phyloP scores from a whole-genome alignment of 2,113 vertebrate genomes.

The Microcebus tavaratra region DNA sequence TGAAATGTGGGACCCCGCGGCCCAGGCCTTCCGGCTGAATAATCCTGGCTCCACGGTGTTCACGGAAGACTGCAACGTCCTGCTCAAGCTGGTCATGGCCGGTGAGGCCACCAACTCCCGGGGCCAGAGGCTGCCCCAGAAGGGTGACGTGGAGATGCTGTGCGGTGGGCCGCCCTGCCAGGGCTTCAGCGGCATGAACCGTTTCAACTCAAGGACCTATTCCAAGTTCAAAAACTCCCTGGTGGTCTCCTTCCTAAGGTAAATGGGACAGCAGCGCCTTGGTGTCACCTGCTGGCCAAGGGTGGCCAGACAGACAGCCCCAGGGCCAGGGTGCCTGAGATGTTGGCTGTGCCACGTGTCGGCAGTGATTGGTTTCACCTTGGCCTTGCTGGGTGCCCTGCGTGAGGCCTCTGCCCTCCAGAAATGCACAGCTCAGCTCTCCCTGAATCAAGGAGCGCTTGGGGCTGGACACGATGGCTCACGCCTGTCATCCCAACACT shows the following conservation, averaged over 20 bases:
- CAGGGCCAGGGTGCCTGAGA: accelerated
- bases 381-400: not conserved
- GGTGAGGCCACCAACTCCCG: conserved; percentile 93
- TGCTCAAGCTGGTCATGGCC: conserved; percentile 96
- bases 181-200: conserved; percentile 99
- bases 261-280: not conserved
- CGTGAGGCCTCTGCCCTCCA: not conserved
- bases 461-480: no score
- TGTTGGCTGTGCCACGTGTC: accelerated
- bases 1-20: conserved; percentile 99
- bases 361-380: no score
- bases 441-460: no score
- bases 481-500: no score
- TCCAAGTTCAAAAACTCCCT: conserved; percentile 99
- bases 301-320: not conserved
- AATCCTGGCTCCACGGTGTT: conserved; percentile 95
- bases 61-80: conserved; percentile 96
- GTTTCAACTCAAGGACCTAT: conserved; percentile 98
- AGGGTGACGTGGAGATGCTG: conserved; percentile 97
- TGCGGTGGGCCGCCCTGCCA: conserved; percentile 97
- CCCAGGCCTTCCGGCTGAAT: conserved; percentile 96
- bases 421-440: not conserved
- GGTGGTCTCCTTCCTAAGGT: conserved; percentile 98
- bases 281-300: no score
- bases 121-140: conserved; percentile 95